phyloP scores from a whole-genome alignment of 2,797 vertebrate genomes.

The Gymnothorax javanicus region DNA sequence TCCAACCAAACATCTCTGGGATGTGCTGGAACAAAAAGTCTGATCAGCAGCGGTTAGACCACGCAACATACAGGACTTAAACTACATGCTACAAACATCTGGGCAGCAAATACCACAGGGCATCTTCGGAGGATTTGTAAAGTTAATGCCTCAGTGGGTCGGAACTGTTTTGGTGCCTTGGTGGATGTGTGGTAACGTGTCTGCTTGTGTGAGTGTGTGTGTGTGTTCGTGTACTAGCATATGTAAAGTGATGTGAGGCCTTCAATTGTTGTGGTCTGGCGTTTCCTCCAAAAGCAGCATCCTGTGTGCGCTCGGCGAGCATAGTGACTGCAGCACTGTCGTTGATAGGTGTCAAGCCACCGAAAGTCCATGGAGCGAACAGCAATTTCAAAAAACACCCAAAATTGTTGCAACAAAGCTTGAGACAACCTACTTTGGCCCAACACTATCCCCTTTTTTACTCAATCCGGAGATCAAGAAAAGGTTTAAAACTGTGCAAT shows the following conservation, averaged over 20 bases:
- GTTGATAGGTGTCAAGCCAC: constrained; percentile 28
- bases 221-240: constrained; percentile 18
- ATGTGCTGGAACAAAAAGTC: too few relatives aligned
- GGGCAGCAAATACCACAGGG: too few relatives aligned
- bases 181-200: too few relatives aligned
- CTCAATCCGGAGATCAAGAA: not conserved
- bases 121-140: too few relatives aligned
- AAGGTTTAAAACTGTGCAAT: not conserved
- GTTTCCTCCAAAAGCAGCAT: not conserved
- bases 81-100: too few relatives aligned
- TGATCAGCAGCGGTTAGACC: too few relatives aligned
- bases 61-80: too few relatives aligned
- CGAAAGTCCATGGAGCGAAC: constrained; percentile 27
- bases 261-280: not conserved
- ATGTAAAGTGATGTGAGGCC: not conserved
- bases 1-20: too few relatives aligned
- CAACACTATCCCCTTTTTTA: not conserved
- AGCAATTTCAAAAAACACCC: constrained; percentile 30
- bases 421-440: too few relatives aligned
- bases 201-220: not conserved
- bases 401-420: not conserved
- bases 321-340: not conserved
- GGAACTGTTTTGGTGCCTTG: too few relatives aligned
- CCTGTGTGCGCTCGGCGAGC: not conserved
- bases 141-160: too few relatives aligned